phyloP scores from a whole-genome alignment of 2,888 invertebrate species.

The Bhutanitis thaidina region DNA sequence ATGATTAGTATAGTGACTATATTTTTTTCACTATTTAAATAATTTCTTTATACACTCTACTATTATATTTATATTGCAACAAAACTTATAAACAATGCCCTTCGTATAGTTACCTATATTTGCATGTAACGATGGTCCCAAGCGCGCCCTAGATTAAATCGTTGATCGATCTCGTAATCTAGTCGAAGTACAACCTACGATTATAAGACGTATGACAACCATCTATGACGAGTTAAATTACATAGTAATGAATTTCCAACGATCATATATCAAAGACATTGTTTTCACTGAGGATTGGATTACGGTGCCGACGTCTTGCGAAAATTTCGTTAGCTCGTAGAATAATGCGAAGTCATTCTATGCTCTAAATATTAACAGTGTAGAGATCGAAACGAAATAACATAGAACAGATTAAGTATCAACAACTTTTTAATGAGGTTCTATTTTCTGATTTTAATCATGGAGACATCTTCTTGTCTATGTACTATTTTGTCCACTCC shows the following conservation, averaged over 20 bases:
- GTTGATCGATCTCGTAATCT: background rate
- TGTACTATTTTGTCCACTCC: too few species aligned
- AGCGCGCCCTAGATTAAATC: too few species aligned
- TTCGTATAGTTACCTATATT: too few species aligned
- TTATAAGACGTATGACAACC: constrained; percentile 4
- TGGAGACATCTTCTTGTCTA: too few species aligned
- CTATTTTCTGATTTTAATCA: too few species aligned
- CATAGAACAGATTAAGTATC: background rate
- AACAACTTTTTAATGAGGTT: too few species aligned
- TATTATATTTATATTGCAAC: too few species aligned
- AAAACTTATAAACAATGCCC: too few species aligned
- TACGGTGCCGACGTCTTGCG: background rate
- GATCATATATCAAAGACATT: constrained; percentile 17
- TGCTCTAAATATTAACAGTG: background rate
- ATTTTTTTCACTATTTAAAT: too few species aligned
- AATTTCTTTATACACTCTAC: too few species aligned
- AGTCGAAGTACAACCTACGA: background rate
- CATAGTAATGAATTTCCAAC: constrained; percentile 8
- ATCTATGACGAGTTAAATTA: constrained; percentile 4
- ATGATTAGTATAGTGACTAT: too few species aligned
- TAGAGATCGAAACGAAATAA: background rate
- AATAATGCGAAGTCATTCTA: constrained; percentile 13
- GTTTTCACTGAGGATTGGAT: constrained; percentile 5
- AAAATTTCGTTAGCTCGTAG: constrained; percentile 9
- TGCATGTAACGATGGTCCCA: too few species aligned